Evolutionary conservation across 2,888 invertebrate genomes (phyloP), one percentile per base, ranked within the genome.

Genomic region (Odontocolon sp.): DNA sequence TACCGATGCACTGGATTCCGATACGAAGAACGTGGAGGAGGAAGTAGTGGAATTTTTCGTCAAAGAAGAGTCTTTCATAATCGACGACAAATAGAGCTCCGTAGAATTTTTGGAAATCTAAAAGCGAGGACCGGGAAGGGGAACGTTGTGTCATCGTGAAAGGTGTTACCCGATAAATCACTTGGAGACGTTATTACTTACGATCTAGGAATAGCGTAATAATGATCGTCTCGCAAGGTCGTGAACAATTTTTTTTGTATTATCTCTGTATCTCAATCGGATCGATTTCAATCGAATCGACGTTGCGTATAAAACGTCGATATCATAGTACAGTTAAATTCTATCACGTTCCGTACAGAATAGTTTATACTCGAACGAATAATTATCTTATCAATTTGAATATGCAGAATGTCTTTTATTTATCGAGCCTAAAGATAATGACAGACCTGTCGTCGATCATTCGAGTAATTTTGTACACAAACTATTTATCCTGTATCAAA

Each of bases 1-100:
- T 90, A 98, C 98, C n/a, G 98, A 98, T 91, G 96, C 95, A 89
- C 91, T 97, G 84, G 96, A 96, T 90, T 95, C 95, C 63, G 96
- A 97, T 88, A 93, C 94, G 61, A 93, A 94, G 85, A 97, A 97
- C 90, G 94, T 97, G 86, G 97, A 98, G 90, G 98, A 98, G 90
- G 98, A 99, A 92, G 93, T 96, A 88, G 95, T 99, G 87, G 98
- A 99, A 95, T 98, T 98, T 95, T 96, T 99, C 93, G 94, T 98
- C 90, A 98, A 98, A 93, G 98, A 98, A 93, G 98, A 98, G 93
- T 93, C 94, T 87, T 95, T 94, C 16, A 91, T 94, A 84, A 92
- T 96, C 89, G 96, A 96, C 92, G 88, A 88, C 40, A 89, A 88
- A 77, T 96, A 95, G 87, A 83, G 11, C n/a, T 6, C 1, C 70